A percentile compares a stretch with the other conserved stretches of the same genome.
These are phyloP conservation scores for Psylliodes chrysocephalus DNA, from an alignment of 2,888 invertebrate species.

Conservation along the genomic window DNA sequence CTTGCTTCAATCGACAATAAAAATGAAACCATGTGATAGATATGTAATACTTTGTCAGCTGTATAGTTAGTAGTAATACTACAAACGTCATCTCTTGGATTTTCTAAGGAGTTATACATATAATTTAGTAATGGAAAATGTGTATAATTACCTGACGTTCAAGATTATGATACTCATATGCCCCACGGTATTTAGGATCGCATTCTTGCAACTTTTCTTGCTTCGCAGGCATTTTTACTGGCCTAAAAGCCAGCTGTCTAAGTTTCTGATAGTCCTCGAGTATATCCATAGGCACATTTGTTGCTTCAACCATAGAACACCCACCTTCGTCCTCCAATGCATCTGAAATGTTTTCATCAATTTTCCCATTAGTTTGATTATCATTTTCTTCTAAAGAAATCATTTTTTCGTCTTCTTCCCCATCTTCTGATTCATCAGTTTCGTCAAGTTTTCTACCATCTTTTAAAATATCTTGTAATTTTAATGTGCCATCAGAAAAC, in stretches of 20 bases:
- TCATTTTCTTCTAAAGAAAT: too few relatives aligned
- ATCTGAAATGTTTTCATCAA: conserved; percentile 28
- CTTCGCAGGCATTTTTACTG: conserved; percentile 46
- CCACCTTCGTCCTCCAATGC: conserved; percentile 10
- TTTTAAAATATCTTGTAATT: conserved; percentile 52
- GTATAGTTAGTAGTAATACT: too few relatives aligned
- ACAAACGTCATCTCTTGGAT: too few relatives aligned
- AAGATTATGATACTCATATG: conserved; percentile 52
- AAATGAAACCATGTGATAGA: too few relatives aligned
- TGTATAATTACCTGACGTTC: conserved; percentile 50
- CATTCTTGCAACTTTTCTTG: conserved; percentile 46
- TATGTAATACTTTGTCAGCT: too few relatives aligned
- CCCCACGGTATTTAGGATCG: conserved; percentile 44
- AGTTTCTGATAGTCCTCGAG: conserved; percentile 52
- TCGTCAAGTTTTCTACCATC: too few relatives aligned
- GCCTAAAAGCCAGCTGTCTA: conserved; percentile 51
- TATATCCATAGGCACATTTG: conserved; percentile 22
- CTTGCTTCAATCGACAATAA: too few relatives aligned
- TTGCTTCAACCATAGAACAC: conserved; percentile 9
- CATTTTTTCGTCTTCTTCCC: background rate
- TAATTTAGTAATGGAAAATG: too few relatives aligned
- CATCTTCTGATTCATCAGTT: conserved; percentile 19
- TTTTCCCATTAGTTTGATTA: conserved; percentile 3
- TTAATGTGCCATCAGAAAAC: conserved; percentile 54
- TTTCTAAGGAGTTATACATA: too few relatives aligned